Base-by-base conservation (phyloP, 2,113 vertebrate species). In the Lepidiolamprologus cunningtoni region DNA sequence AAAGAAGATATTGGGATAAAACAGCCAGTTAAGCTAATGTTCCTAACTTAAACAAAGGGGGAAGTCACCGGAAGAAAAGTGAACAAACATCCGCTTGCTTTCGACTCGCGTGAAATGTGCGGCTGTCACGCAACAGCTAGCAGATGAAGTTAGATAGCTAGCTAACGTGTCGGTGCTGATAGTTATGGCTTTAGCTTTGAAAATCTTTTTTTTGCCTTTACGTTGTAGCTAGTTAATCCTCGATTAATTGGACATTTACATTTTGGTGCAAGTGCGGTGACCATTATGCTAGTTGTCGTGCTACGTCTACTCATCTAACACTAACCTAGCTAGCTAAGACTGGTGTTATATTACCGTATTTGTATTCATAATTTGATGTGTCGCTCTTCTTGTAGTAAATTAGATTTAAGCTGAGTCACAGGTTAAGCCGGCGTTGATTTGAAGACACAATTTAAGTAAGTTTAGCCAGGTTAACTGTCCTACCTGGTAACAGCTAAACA, bases 141-240 rank as follows among this genome's bases (percentile, higher is more conserved):
- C 83, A 89, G 76, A 61, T 82, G 47, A 66, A 84, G 91, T 92
- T 88, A 85, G 85, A 83, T 52, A 21, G 83, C 52, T 40, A 45
- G 76, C 79, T 89, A 80, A 82, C 78, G 63, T 58, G 47, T 33
- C 31, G 16, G 35, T 35, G 53, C 54, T 50, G 26, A 52, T 54
- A 31, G 53, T 63, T 68, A 82, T 91, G 88, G 55, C 82, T 78
- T 28, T 84, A 16, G 61, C 33, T 81, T 73, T 83, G 35, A 68
- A 71, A n/a, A 86, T 71, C 9, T 58, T 81, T 7, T 33, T 61
- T 83, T 50, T 80, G 12, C 68, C 52, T 5, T 58, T 78, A 17
- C 23, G 76, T 81, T 87, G 83, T 63, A 86, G 86, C 8, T 86
- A 87, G 58, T 80, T 37, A 9, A 8, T 4, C 12, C 4, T 23